Evolutionary conservation across 1,140 invertebrate species (phyloP), one percentile per base, ranked within the genome.

Genomic region (Bombus turneri): DNA sequence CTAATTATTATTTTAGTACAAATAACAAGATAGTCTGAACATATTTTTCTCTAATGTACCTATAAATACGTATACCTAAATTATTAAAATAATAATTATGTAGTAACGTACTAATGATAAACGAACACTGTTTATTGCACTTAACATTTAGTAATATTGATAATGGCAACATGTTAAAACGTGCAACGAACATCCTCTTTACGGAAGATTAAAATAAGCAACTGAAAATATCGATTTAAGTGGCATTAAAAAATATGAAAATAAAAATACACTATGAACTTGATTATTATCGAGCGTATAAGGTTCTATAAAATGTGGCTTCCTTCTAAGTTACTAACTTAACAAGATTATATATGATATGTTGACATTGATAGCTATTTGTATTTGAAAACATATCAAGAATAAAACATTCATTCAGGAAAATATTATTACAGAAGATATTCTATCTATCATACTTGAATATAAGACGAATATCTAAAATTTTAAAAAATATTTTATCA

Each of bases 181-280:
- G 3, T 2, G 25, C 12, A 22, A 47, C 9, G n/a, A 34, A 39
- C 53, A 31, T 62, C 22, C 76, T 64, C 15, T 47, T 79, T 9
- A 25, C 5, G 28, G 39, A 69, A 72, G 83, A 80, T 85, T 85
- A 85, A 85, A 85, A 85, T 85, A 85, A 47, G 41, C 68, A 76
- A 84, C 43, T 79, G 66, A 79, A 37, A 72, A 59, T 85, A 85
- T 85, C 68, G 83, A 85, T 83, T 83, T n/a, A 53, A 75, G 13
- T 73, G 83, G 39, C 68, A 72, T 80, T 80, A 85, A 85, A 80
- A 72, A 83, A 37, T 80, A 59, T 47, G 3, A 12, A 85, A 72
- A 72, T 85, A 85, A 85, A 80, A 85, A 85, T 85, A 85, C 31
- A 31, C 74, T 6, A 34, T 34, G 37, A 59, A 80, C 66, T 34